Evolutionary conservation across 2,797 vertebrate genomes (phyloP), one percentile per base, ranked within the genome.

Genomic region (Furcifer pardalis): DNA sequence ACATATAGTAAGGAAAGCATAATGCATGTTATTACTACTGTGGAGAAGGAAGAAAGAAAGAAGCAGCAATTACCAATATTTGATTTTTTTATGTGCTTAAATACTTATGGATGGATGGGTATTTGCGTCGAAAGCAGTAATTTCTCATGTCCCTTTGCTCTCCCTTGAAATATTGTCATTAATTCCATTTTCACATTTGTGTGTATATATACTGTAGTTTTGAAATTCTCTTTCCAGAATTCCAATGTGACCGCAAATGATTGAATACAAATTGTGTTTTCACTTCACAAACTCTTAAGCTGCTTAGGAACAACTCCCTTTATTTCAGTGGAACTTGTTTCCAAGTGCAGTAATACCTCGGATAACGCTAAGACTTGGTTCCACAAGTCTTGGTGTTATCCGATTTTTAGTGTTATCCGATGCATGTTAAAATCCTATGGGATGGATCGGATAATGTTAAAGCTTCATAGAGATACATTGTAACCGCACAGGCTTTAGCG

Each of bases 1-100:
- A 93, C 89, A 92, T 78, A 90, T 32, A 88, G 79, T 44, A 88
- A 90, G 83, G 65, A 88, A 89, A 94, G 80, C 90, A 93, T 86
- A 93, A 92, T 88, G 84, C 76, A 88, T 32, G 52, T 91, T 90
- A 93, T 94, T 93, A 90, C 86, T 85, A 90, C 90, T 89, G 85
- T 88, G 84, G 63, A 88, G 88, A 90, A 56, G 78, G 82, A 52
- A 91, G 79, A 81, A 46, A 0, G 80, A 82, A 49, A 94, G 76
- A 88, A 71, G 86, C 60, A 66, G 66, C 86, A 89, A 90, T 95
- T 91, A 92, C 68, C 77, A 92, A 88, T 93, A 93, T 91, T 93
- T 94, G 86, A 92, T 94, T 94, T 93, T 91, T 92, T 49, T 49
- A 52, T 25, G 90, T 75, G 71, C 35, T 91, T 91, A 91, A 90